These are phyloP conservation scores for Pterobdella sp. DNA, from an alignment of 2,888 invertebrate species.

Conservation along the genomic window DNA sequence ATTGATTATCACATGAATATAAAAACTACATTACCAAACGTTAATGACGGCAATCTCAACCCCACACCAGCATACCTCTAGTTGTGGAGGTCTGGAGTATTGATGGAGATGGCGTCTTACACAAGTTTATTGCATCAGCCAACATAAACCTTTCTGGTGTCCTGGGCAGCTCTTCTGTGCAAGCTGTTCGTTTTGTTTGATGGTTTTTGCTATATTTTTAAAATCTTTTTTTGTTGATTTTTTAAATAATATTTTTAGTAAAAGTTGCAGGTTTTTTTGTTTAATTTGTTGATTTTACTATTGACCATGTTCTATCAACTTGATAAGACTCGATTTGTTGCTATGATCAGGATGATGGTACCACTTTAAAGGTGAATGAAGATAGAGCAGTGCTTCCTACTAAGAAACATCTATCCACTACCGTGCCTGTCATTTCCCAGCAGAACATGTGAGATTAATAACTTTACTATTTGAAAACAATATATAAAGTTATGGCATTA, in stretches of 20 bases:
- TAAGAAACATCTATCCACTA: constrained; percentile 1
- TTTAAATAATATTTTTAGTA: not conserved
- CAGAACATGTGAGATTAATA: no score
- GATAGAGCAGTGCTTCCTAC: not conserved
- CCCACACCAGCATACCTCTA: not conserved
- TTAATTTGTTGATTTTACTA: not conserved
- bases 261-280: not conserved
- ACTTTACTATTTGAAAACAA: no score
- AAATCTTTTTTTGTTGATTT: not conserved
- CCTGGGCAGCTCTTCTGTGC: not conserved
- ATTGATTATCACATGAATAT: no score
- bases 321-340: no score
- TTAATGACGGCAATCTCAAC: no score
- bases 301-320: no score
- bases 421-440: not conserved
- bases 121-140: not conserved
- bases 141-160: not conserved
- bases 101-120: not conserved
- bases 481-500: no score
- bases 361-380: not conserved
- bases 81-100: not conserved
- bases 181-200: not conserved
- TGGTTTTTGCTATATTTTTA: not conserved
- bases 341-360: no score
- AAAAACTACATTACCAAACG: no score